phyloP scores from a whole-genome alignment of 2,888 invertebrate species.

The Schizotus pectinicornis region DNA sequence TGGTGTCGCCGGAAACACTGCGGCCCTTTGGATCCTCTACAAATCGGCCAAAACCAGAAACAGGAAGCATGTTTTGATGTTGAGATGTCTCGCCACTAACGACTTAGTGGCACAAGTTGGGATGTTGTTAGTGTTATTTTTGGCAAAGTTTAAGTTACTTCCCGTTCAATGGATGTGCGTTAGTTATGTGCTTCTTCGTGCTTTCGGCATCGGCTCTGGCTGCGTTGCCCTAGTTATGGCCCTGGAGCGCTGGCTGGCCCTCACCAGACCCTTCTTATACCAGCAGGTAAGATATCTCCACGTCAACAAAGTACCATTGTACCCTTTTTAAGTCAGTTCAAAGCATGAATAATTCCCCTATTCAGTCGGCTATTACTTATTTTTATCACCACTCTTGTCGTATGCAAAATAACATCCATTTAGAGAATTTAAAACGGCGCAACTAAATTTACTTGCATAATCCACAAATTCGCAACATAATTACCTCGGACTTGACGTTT shows the following conservation, averaged over 20 bases:
- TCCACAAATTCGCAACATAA: neutral
- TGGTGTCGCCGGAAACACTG: conserved; percentile 76
- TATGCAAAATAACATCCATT: conserved; percentile 7
- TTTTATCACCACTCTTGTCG: neutral
- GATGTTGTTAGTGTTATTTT: conserved; percentile 74
- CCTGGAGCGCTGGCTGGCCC: conserved; percentile 83
- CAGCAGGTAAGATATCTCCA: conserved; percentile 75
- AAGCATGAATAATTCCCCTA: conserved; percentile 5
- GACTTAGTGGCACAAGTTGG: conserved; percentile 81
- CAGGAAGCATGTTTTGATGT: conserved; percentile 79
- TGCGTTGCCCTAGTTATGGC: conserved; percentile 91
- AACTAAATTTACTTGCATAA: neutral
- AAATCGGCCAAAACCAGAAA: conserved; percentile 76
- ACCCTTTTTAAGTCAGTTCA: conserved; percentile 8
- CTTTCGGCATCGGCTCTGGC: conserved; percentile 86
- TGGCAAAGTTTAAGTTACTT: conserved; percentile 59
- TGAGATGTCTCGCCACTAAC: conserved; percentile 78
- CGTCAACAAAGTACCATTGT: neutral
- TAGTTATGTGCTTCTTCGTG: conserved; percentile 74
- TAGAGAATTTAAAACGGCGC: conserved; percentile 1
- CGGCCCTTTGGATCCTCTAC: conserved; percentile 77
- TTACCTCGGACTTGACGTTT: neutral
- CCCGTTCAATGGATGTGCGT: conserved; percentile 66
- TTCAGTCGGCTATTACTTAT: conserved; percentile 5
- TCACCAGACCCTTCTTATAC: conserved; percentile 85